Conservation (phyloP, 2,888 invertebrate species). For the Lepidonotus clava region DNA sequence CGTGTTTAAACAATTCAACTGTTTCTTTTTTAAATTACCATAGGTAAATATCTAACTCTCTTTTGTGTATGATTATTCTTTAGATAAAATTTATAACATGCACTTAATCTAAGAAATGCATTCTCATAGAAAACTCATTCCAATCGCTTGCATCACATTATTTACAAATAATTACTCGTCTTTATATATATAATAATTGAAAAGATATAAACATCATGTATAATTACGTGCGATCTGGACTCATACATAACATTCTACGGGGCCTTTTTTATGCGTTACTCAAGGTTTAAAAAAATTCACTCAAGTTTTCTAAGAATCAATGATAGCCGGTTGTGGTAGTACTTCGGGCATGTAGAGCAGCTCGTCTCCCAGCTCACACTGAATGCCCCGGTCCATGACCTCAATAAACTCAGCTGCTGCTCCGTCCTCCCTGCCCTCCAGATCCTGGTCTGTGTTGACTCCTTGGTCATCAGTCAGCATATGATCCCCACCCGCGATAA, state of each 20-base stretch:
- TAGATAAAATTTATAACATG: not conserved
- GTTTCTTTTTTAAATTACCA: no score
- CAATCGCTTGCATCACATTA: no score
- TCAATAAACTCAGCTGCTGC: constrained; percentile 13
- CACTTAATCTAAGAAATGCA: not conserved
- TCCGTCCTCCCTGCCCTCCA: not conserved
- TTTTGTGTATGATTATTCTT: no score
- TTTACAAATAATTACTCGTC: constrained; percentile 38
- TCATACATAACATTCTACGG: no score
- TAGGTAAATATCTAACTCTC: no score
- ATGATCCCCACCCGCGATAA: not conserved
- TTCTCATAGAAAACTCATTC: no score
- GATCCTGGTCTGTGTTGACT: not conserved
- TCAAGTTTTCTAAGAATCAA: not conserved
- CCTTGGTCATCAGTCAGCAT: not conserved
- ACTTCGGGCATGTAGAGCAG: constrained; percentile 18
- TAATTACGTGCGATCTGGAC: no score
- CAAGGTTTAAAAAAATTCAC: not conserved
- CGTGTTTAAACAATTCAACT: no score
- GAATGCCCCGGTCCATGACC: constrained; percentile 22
- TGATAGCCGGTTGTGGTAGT: not conserved
- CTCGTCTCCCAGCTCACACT: constrained; percentile 40
- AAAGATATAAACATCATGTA: not conserved
- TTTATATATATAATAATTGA: no score
- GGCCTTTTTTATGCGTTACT: not conserved